Evolutionary conservation across 2,113 vertebrate genomes (phyloP).

Genomic region (Riparia riparia): DNA sequence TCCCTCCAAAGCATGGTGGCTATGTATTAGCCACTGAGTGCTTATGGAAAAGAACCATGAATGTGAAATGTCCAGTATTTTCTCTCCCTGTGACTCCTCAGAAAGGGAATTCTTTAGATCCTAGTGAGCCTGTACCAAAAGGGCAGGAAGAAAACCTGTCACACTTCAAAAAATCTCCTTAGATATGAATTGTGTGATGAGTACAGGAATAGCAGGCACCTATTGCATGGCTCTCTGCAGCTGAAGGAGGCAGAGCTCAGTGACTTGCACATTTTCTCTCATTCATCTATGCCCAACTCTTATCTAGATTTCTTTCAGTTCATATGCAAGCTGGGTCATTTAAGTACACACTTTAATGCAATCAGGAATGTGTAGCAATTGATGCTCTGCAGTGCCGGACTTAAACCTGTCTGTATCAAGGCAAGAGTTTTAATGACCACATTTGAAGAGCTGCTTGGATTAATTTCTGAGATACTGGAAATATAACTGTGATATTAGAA

Average conservation of each 20-base stretch:
- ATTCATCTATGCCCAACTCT: not conserved
- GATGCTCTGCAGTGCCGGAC: not conserved
- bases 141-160: not conserved
- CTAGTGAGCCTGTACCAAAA: not conserved
- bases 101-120: not conserved
- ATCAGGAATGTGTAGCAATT: not conserved
- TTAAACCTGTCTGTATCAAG: not conserved
- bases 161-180: not conserved
- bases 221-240: not conserved
- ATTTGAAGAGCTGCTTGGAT: not conserved
- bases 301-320: not conserved
- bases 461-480: not conserved
- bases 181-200: not conserved
- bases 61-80: not conserved
- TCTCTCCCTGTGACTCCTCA: not conserved
- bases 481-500: not conserved
- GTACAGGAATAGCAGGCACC: not conserved
- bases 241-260: not conserved
- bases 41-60: not conserved
- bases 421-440: not conserved
- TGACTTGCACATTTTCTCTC: slow-evolving; percentile 16
- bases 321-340: not conserved
- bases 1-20: not conserved
- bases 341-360: not conserved
- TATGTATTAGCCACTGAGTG: not conserved